These are phyloP conservation scores for Acanthurus tractus DNA, from an alignment of 2,797 vertebrate species.

Conservation along the genomic window DNA sequence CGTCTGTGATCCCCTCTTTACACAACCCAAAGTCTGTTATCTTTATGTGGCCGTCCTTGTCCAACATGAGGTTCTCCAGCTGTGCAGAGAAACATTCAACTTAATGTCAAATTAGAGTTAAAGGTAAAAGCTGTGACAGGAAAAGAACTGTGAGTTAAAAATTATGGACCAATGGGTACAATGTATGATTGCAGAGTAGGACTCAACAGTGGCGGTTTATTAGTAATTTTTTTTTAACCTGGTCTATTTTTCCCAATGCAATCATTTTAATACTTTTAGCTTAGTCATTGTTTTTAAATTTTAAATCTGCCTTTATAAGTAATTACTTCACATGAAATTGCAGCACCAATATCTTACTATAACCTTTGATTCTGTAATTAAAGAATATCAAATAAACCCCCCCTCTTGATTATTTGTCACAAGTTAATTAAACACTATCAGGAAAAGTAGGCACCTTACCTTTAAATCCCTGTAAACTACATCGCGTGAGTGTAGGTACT, in stretches of 20 bases:
- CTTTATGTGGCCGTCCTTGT: slow-evolving; percentile 97
- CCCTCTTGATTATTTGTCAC: too few species aligned
- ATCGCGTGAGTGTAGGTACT: slow-evolving; percentile 94
- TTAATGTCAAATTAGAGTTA: slow-evolving; percentile 10
- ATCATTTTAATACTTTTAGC: background rate
- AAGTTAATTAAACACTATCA: background rate
- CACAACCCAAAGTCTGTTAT: slow-evolving; percentile 98
- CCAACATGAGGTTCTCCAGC: slow-evolving; percentile 97
- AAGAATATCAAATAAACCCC: too few species aligned
- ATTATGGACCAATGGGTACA: background rate
- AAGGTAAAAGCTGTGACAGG: background rate
- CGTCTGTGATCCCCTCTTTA: slow-evolving; percentile 95
- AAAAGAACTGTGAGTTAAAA: background rate
- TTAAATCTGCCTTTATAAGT: too few species aligned
- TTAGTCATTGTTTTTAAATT: background rate
- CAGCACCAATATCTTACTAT: too few species aligned
- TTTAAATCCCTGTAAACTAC: slow-evolving; percentile 97
- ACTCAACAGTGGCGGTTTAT: background rate
- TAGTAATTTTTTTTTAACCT: background rate
- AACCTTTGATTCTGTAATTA: too few species aligned
- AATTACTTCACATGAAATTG: too few species aligned
- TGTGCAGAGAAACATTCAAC: slow-evolving; percentile 63
- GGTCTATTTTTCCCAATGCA: background rate
- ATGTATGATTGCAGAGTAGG: background rate
- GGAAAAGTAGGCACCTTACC: slow-evolving; percentile 74